Conservation (phyloP, 2,888 invertebrate species). For the Acleris cristana region DNA sequence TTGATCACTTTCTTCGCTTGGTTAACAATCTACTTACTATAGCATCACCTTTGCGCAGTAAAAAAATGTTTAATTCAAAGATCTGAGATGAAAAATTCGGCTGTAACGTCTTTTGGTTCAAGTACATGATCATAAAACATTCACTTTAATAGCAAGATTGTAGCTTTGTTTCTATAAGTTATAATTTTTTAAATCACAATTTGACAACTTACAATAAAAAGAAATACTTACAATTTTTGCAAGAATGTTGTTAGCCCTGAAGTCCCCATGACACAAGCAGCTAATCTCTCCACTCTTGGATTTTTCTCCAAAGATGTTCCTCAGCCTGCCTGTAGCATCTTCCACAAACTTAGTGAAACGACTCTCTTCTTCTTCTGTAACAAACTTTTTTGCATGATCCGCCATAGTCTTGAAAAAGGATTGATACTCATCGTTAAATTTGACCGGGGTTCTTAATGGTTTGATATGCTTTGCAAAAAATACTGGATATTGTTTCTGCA, state of each 20-base stretch:
- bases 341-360: conserved; percentile 40
- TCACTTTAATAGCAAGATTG: no score
- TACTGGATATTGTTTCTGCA: conserved; percentile 43
- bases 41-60: no score
- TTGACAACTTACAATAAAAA: no score
- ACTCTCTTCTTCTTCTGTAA: neutral
- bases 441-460: neutral
- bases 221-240: conserved; percentile 30
- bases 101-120: no score
- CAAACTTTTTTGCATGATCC: neutral
- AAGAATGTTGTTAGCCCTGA: conserved; percentile 33
- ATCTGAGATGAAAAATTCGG: no score
- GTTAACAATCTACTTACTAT: no score
- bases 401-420: conserved; percentile 8
- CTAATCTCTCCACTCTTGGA: conserved; percentile 18
- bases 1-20: no score
- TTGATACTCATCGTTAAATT: conserved; percentile 12
- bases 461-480: conserved; percentile 17
- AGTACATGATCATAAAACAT: no score
- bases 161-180: no score
- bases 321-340: conserved; percentile 44
- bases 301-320: conserved; percentile 45
- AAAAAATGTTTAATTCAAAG: no score
- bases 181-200: no score
- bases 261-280: conserved; percentile 38